Percentiles rank a stretch among this genome's conserved stretches.
Evolutionary conservation across 2,797 vertebrate genomes (phyloP).

Genomic region (Psittacula echo): DNA sequence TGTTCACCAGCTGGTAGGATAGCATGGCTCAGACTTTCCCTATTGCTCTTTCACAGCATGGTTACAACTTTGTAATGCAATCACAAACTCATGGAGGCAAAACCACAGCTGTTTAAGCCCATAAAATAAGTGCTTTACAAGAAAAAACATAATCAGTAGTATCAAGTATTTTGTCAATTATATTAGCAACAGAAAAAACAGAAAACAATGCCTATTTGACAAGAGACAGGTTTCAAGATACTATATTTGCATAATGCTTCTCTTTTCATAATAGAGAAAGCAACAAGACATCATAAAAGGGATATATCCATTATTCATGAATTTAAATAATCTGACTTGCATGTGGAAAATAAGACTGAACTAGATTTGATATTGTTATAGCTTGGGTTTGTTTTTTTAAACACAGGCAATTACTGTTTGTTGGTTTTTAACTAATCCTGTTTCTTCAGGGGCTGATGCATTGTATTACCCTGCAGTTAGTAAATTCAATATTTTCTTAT

Average conservation of each 20-base stretch:
- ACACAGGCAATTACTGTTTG: neutral
- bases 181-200: constrained; percentile 73
- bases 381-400: neutral
- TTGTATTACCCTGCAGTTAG: constrained; percentile 5
- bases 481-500: constrained; percentile 34
- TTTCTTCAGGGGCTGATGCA: constrained; percentile 35
- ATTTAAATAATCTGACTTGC: constrained; percentile 57
- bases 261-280: constrained; percentile 45
- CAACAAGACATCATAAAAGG: constrained; percentile 57
- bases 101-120: constrained; percentile 72
- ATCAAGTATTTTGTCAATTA: constrained; percentile 75
- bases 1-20: constrained; percentile 56
- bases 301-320: constrained; percentile 75
- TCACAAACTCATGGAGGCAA: constrained; percentile 62
- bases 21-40: constrained; percentile 21
- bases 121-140: constrained; percentile 72
- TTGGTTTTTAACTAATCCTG: constrained; percentile 9
- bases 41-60: constrained; percentile 29
- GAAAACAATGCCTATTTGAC: constrained; percentile 63
- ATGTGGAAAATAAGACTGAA: neutral
- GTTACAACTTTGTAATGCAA: constrained; percentile 70
- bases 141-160: constrained; percentile 70
- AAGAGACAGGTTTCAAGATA: constrained; percentile 59
- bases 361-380: constrained; percentile 13
- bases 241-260: constrained; percentile 47